Base-by-base conservation (phyloP, 2,797 vertebrate genomes). In the Diglossa cyanea region DNA sequence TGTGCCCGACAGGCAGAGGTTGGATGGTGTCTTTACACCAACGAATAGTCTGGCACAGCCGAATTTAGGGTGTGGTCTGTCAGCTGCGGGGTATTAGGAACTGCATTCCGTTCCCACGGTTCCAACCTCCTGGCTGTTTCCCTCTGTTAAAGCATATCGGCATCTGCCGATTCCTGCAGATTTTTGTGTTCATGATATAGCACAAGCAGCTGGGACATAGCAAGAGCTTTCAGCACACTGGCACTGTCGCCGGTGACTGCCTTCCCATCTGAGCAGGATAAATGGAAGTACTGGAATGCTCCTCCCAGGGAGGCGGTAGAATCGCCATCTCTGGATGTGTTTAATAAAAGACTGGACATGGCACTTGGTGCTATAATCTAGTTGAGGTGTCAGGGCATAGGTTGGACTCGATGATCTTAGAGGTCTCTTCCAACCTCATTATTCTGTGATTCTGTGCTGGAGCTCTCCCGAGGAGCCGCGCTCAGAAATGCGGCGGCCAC, bases 401-500 rank as follows among this genome's bases (percentile, higher is more conserved):
- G 31, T 15, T 54, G 31, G 53, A n/a, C 19, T 21, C 19, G 53
- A 54, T 54, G 31, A 14, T 54, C 53, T 54, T 21, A 54, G 53
- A 21, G 31, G 53, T 54, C 19, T 54, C 31, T 54, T 54, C 31
- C 31, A n/a, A 10, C 9, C 6, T 54, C 20, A 20, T 31, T 13
- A 53, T 31, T 31, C 51, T 30, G 50, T 19, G 28, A 50, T 9
- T 9, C 16, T 26, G 51, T 1, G 63, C 55, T 10, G 0, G 6
- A 67, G 16, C 11, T 1, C 24, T 68, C 20, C 71, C 1, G 55
- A 3, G 19, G 4, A 30, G 48, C 39, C 57, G n/a, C 13, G 1
- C 10, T 90, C 95, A 45, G 79, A 57, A 26, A 48, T 3, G 21
- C 28, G n/a, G 21, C 26, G 40, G 96, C 96, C 96, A 81, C 92